Percentiles rank a stretch among this genome's conserved stretches.
Conservation (phyloP, 2,888 invertebrate species). For the Acrocera orbiculus region DNA sequence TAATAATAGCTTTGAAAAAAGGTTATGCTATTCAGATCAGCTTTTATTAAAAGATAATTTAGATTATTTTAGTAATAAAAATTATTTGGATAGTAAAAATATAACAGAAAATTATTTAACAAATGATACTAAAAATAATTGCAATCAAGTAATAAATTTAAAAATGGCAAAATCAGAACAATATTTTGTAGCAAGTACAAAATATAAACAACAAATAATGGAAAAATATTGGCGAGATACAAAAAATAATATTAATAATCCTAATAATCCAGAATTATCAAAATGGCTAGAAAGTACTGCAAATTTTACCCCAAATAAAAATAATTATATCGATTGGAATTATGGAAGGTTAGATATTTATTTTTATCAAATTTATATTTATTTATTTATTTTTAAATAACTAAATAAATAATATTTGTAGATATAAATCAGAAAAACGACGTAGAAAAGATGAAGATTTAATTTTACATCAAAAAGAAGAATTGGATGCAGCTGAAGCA, state of each 20-base stretch:
- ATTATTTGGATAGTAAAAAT: slow-evolving; percentile 11
- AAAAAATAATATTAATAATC: slow-evolving; percentile 8
- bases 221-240: slow-evolving; percentile 36
- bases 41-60: too few species aligned
- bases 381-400: not conserved
- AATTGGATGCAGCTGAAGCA: slow-evolving; percentile 59
- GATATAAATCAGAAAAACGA: slow-evolving; percentile 5
- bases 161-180: too few species aligned
- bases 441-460: slow-evolving; percentile 5
- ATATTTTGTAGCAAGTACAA: too few species aligned
- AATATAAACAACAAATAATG: slow-evolving; percentile 42
- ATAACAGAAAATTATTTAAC: slow-evolving; percentile 11
- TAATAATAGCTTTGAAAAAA: too few species aligned
- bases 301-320: slow-evolving; percentile 52
- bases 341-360: slow-evolving; percentile 18
- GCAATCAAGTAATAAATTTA: too few species aligned
- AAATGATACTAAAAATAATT: too few species aligned
- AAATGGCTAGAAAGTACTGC: slow-evolving; percentile 63
- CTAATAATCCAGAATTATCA: slow-evolving; percentile 42
- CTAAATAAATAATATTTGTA: not conserved
- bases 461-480: slow-evolving; percentile 43
- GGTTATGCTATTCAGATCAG: too few species aligned
- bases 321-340: slow-evolving; percentile 50
- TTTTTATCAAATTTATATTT: slow-evolving; percentile 3
- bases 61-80: slow-evolving; percentile 16